phyloP scores from a whole-genome alignment of 2,113 vertebrate species.

The Corythornis cristatus region DNA sequence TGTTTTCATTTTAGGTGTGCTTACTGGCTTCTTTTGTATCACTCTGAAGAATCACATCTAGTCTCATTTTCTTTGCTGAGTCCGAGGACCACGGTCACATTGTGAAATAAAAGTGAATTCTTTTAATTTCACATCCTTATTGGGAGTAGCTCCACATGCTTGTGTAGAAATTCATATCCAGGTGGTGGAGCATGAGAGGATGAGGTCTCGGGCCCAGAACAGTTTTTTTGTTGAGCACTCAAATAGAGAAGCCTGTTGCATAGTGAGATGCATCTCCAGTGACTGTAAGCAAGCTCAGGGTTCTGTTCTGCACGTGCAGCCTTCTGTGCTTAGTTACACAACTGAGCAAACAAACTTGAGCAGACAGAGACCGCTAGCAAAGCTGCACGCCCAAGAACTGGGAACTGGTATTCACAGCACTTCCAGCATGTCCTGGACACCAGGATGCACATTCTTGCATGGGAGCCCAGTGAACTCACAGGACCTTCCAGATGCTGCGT shows the following conservation, averaged over 20 bases:
- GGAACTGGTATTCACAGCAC: not conserved
- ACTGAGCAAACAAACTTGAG: conserved; percentile 12
- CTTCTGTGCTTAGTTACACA: not conserved
- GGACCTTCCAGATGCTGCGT: conserved; percentile 40
- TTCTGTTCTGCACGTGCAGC: not conserved
- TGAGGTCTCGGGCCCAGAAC: not conserved
- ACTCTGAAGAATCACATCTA: not conserved
- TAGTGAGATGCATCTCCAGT: not conserved
- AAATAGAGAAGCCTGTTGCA: not conserved
- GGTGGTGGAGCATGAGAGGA: not conserved
- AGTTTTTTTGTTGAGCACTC: not conserved
- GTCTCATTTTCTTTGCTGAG: not conserved
- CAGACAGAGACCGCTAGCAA: not conserved
- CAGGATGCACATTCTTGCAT: conserved; percentile 23
- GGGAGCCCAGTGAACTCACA: conserved; percentile 35
- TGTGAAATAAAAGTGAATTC: not conserved
- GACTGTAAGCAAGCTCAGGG: not conserved
- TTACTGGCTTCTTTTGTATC: not conserved
- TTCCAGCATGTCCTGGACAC: not conserved
- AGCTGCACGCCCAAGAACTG: rapidly evolving
- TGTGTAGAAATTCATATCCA: rapidly evolving
- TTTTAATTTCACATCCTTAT: not conserved
- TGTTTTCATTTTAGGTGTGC: not conserved
- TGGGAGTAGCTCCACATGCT: not conserved
- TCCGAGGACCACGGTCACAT: not conserved